Evolutionary conservation across 2,888 invertebrate genomes (phyloP), one percentile per base, ranked within the genome.

Genomic region (Gymnosoma rotundatum): DNA sequence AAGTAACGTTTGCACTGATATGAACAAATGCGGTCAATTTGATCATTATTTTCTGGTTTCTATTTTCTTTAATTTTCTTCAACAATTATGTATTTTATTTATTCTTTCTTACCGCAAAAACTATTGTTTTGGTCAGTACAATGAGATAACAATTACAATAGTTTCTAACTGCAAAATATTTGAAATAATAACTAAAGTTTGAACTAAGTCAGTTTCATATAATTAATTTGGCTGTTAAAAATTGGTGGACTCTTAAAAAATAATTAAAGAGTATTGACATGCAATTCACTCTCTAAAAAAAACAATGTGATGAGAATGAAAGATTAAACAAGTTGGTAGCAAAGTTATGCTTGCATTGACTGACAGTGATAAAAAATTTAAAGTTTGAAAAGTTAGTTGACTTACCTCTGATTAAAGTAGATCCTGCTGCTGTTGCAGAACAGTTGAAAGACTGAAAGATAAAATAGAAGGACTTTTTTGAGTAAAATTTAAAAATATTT

Each of bases 21-120:
- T 66, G 42, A 79, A 79, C 66, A 61, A 83, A 75, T 79, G 66
- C 78, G 73, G 67, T 74, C 74, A 83, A 78, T 69, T 78, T 72
- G 56, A 21, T 12, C 42, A 42, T 12, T 6, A 1, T 42, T n/a
- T 10, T 16, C 2, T 42, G 21, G 21, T 36, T 32, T 21, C 8
- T 42, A 48, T 52, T n/a, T 42, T 58, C 9, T 48, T 58, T 21
- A 10, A 20, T 38, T 50, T 67, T n/a, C n/a, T 38, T 38, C 32
- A 50, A 48, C 0, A 7, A 50, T 58, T 52, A 58, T 20, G 18
- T 25, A 25, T 25, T 63, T 60, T 21, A n/a, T n/a, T n/a, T 60
- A 1, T 25, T 12, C 2, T n/a, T 14, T 8, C 18, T 48, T 45
- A 14, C n/a, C 54, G 8, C 32, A 32, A n/a, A 14, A 64, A 25